These are phyloP conservation scores for Schlechtendalia chinensis DNA, from an alignment of 1,140 invertebrate species.

Conservation along the genomic window DNA sequence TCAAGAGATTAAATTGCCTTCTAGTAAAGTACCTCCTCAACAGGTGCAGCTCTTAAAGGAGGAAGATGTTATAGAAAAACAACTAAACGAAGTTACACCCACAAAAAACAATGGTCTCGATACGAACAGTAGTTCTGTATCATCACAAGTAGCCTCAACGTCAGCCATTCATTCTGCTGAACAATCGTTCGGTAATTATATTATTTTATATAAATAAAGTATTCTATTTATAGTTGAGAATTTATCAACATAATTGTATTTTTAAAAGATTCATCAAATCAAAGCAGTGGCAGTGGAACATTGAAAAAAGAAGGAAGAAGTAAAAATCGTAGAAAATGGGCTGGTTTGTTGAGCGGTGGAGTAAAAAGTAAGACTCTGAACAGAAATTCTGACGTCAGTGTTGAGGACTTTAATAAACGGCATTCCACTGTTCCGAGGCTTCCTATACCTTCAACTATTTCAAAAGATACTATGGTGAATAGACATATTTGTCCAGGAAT, in stretches of 20 bases:
- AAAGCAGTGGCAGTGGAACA: constrained; percentile 52
- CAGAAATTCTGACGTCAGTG: constrained; percentile 20
- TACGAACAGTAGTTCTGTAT: constrained; percentile 25
- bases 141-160: constrained; percentile 27
- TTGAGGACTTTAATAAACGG: constrained; percentile 18
- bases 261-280: constrained; percentile 52
- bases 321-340: constrained; percentile 54
- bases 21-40: constrained; percentile 3
- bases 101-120: constrained; percentile 13
- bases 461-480: constrained; percentile 72
- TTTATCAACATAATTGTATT: background rate
- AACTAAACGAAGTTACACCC: background rate
- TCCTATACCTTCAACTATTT: constrained; percentile 68
- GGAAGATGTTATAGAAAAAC: background rate
- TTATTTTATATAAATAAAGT: background rate
- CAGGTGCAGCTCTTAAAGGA: background rate
- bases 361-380: constrained; percentile 52
- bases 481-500: background rate
- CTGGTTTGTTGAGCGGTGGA: constrained; percentile 53
- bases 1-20: constrained; percentile 59
- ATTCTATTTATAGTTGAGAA: too few species aligned
- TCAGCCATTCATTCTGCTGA: constrained; percentile 30
- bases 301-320: constrained; percentile 53
- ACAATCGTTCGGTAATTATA: constrained; percentile 39
- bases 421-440: constrained; percentile 60